Evolutionary conservation across 2,888 invertebrate genomes (phyloP), one percentile per base, ranked within the genome.

Genomic region (Elgonia sp.): DNA sequence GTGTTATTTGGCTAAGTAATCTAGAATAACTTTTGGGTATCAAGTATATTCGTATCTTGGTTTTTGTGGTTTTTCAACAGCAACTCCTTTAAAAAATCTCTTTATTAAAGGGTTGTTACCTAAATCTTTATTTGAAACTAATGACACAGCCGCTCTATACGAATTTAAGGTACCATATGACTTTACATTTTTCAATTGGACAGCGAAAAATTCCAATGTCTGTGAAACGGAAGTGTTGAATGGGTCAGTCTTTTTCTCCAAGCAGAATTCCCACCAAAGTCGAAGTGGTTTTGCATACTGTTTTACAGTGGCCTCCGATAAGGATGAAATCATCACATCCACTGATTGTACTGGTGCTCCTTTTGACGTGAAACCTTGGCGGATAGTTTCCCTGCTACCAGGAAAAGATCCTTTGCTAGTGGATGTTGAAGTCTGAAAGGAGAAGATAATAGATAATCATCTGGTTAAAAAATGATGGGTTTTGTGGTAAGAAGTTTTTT

Each of bases 321-420:
- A 12, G 1, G 73, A 82, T 5, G 70, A 63, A 1, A 77, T 29
- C 16, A 53, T 53, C 16, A n/a, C n/a, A n/a, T 53, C n/a, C n/a
- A 53, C 1, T 14, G 53, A 53, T 3, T 7, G 0, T 8, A 1
- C n/a, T 8, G 53, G 53, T 16, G 53, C 53, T n/a, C 53, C 53
- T n/a, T n/a, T 53, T n/a, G n/a, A n/a, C 7, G n/a, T 3, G 2
- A 53, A 53, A 12, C 16, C n/a, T n/a, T 53, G 53, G 55, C 89
- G 20, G 92, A 93, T 89, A 91, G 89, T 60, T 67, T 70, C 72
- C 90, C 91, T 88, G 89, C 92, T 72, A 90, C 91, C 91, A 92
- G 91, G 90, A n/a, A n/a, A n/a, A n/a, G n/a, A n/a, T n/a, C n/a
- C n/a, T n/a, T n/a, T n/a, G n/a, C n/a, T n/a, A n/a, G n/a, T n/a